A percentile compares a stretch with the other conserved stretches of the same genome.
Evolutionary conservation across 2,888 invertebrate species (phyloP).

Genomic region (Laothoe populi): DNA sequence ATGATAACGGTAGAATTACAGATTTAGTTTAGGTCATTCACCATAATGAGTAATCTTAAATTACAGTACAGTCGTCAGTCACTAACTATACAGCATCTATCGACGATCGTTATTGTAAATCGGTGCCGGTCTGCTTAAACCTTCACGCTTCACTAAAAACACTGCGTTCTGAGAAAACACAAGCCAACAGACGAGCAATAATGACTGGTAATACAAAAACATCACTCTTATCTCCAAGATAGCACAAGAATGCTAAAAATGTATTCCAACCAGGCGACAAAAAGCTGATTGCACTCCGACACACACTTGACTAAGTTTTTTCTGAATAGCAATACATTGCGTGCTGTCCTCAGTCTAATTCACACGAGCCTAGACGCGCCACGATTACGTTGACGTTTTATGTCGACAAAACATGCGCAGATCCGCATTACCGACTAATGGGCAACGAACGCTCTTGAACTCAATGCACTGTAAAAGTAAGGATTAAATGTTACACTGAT

Average conservation of each 20-base stretch:
- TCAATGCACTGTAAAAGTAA: not conserved
- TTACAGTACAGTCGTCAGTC: not conserved
- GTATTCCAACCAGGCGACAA: slow-evolving; percentile 1
- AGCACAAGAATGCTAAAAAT: slow-evolving; percentile 6
- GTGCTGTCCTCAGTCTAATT: slow-evolving; percentile 76
- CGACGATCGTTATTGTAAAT: not conserved
- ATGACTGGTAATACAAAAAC: not conserved
- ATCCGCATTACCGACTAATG: slow-evolving; percentile 54
- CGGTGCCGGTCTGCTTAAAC: not conserved
- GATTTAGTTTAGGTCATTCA: not conserved
- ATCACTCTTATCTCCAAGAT: slow-evolving; percentile 9
- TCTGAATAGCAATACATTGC: slow-evolving; percentile 41
- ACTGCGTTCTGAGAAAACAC: not conserved
- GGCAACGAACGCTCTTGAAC: not conserved
- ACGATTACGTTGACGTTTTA: slow-evolving; percentile 48
- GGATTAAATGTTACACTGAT: not conserved
- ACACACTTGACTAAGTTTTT: not conserved
- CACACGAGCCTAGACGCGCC: slow-evolving; percentile 57
- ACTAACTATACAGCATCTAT: not conserved
- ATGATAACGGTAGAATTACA: not conserved
- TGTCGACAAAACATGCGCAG: slow-evolving; percentile 49
- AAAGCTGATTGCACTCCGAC: slow-evolving; percentile 19
- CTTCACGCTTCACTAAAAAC: not conserved
- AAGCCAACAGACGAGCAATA: not conserved
- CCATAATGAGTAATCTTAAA: not conserved